Conservation (phyloP, 1,140 invertebrate genomes). For the Trichonephila clavata region DNA sequence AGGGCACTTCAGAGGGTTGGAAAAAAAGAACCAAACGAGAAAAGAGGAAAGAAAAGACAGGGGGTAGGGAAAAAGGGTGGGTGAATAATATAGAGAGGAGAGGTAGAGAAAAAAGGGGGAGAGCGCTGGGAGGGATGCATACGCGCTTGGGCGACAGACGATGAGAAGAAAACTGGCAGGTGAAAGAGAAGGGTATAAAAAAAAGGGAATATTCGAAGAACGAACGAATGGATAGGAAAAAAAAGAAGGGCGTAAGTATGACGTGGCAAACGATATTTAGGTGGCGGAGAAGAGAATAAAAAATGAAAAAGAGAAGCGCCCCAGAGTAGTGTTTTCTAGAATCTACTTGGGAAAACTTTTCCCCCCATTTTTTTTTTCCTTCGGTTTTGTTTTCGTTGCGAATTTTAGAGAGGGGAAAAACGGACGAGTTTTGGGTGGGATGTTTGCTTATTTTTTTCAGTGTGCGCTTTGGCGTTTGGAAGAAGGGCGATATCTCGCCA, state of each 20-base stretch:
- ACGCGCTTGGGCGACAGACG: constrained; percentile 27
- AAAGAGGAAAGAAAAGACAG: not conserved
- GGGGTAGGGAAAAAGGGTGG: not conserved
- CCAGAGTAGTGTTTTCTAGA: not conserved
- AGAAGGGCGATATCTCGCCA: not conserved
- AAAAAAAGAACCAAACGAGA: constrained; percentile 31
- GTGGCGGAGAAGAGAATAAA: constrained; percentile 21
- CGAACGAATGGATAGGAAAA: not conserved
- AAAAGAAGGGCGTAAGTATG: not conserved
- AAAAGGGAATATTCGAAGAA: constrained; percentile 40
- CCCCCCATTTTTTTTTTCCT: not conserved
- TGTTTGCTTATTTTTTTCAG: not conserved
- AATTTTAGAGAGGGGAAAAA: not conserved
- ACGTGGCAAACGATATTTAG: constrained; percentile 33
- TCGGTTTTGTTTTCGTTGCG: constrained; percentile 11
- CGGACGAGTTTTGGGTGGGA: not conserved
- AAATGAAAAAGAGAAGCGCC: not conserved
- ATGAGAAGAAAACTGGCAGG: constrained; percentile 15
- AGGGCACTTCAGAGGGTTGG: constrained; percentile 42
- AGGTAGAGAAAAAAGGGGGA: not conserved
- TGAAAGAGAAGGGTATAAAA: constrained; percentile 1
- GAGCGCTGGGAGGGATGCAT: not conserved
- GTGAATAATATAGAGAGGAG: not conserved
- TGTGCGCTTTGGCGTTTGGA: not conserved
- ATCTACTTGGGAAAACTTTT: not conserved